Base-by-base conservation (phyloP, 1,140 invertebrate species). In the Bilobella aurantiaca region DNA sequence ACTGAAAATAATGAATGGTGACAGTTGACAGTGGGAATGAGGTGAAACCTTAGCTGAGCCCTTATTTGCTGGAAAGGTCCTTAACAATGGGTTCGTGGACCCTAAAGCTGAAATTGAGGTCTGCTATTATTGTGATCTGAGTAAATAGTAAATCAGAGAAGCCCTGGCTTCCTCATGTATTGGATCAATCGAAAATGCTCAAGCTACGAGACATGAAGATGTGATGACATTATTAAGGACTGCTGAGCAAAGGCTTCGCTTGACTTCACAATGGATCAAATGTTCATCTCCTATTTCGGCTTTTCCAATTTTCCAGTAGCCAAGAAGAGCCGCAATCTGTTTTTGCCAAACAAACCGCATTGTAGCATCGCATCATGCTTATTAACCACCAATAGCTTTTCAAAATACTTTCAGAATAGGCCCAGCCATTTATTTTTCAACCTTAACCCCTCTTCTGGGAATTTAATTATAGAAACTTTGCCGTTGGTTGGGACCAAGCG, bases 311-410 rank as follows among this genome's bases (percentile, higher is more conserved):
- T 23, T 53, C 49, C 12, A 23, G 18, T 12, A 42, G 34, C 18
- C 8, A 53, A 53, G 25, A 23, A 53, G 12, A 53, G 21, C 49
- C 49, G 23, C 49, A 53, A 53, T 53, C 49, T 53, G 49, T 53
- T 53, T 53, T 53, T 23, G 23, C 49, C 49, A 53, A 53, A 53
- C 49, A 53, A 53, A 53, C 49, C 49, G 25, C 49, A 53, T 53
- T 53, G 49, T 18, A 53, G 14, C 14, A 53, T 53, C 49, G 5
- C 3, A 12, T 53, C 23, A 16, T 23, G 49, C 49, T 53, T 53
- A 53, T 53, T 53, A 53, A 23, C 8, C 49, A 12, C 49, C 8
- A 53, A 53, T 53, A 53, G 23, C 23, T 53, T 53, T 53, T 53
- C 21, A 5, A 12, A 53, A 53, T 8, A 12, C 34, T 42, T 12